Evolutionary conservation across 1,140 invertebrate genomes (phyloP).

Genomic region (Zaprionus taronus): DNA sequence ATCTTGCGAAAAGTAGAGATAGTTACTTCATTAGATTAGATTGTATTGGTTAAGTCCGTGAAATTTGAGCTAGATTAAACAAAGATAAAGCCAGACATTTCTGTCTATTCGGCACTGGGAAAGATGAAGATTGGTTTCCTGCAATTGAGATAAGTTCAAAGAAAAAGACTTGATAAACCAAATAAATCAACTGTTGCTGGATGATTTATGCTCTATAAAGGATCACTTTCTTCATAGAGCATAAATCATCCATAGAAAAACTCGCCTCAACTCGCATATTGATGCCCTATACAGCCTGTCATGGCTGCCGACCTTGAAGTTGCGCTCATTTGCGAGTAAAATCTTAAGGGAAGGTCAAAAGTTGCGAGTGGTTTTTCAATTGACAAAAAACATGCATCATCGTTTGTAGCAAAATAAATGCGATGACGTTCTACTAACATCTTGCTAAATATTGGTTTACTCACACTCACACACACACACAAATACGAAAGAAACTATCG

Average conservation of each 20-base stretch:
- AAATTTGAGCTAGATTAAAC: no score
- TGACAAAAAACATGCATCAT: constrained; percentile 30
- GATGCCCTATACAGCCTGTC: background rate
- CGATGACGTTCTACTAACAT: constrained; percentile 25
- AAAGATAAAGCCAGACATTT: no score
- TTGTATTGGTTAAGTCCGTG: no score
- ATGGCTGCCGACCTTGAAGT: constrained; percentile 31
- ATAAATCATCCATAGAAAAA: constrained; percentile 14
- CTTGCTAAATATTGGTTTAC: constrained; percentile 26
- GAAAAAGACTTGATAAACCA: no score
- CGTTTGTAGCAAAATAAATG: constrained; percentile 11
- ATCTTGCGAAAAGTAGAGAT: no score
- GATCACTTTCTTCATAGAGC: no score
- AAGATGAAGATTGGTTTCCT: no score
- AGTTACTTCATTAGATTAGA: no score
- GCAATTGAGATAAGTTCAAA: no score
- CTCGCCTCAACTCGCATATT: background rate
- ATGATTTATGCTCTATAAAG: background rate
- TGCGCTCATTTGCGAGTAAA: constrained; percentile 8
- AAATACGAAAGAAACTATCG: background rate
- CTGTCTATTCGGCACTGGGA: no score
- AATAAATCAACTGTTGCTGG: background rate
- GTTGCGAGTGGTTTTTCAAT: constrained; percentile 12
- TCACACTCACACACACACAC: constrained; percentile 5
- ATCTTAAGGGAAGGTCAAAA: constrained; percentile 24